Conservation (phyloP, 1,140 invertebrate species). For the Yoshiicerus persimilis region DNA sequence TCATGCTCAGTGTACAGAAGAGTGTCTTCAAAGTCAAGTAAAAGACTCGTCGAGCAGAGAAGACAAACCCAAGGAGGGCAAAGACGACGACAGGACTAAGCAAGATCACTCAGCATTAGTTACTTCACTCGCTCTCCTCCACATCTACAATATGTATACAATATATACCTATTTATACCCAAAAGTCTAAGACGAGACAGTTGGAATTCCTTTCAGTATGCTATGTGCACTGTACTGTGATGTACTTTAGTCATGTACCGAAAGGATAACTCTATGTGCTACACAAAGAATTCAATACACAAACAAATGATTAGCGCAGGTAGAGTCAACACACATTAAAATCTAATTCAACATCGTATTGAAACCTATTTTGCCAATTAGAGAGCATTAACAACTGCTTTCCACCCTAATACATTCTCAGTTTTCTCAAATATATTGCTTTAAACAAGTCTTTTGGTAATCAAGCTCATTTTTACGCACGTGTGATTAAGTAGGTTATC, state of each 20-base stretch:
- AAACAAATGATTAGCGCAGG: slow-evolving; percentile 1
- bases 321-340: not conserved
- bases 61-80: not conserved
- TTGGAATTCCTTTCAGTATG: not conserved
- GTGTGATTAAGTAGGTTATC: too few species aligned
- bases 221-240: not conserved
- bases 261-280: not conserved
- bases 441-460: too few species aligned
- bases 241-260: not conserved
- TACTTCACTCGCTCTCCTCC: not conserved
- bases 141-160: too few species aligned
- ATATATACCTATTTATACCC: too few species aligned
- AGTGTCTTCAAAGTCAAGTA: slow-evolving; percentile 9
- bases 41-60: not conserved
- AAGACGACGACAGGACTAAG: not conserved
- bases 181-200: not conserved
- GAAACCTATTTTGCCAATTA: too few species aligned
- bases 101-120: not conserved
- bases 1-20: not conserved
- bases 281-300: not conserved
- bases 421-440: too few species aligned
- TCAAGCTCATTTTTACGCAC: too few species aligned
- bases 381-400: too few species aligned
- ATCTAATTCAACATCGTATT: not conserved
- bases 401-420: too few species aligned